Evolutionary conservation across 2,888 invertebrate genomes (phyloP).

Genomic region (Lithophane socia): DNA sequence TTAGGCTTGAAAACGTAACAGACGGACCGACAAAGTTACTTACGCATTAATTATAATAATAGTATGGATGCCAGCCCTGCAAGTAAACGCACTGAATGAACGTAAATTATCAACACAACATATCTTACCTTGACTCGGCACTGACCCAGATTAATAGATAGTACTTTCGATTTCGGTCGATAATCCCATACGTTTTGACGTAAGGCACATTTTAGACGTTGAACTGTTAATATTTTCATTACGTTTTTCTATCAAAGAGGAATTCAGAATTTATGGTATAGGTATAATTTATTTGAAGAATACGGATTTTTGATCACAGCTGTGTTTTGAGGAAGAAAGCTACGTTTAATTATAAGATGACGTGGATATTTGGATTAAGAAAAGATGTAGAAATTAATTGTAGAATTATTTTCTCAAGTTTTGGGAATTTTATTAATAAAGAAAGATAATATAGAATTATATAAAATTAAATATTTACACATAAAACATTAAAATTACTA

Average conservation of each 20-base stretch:
- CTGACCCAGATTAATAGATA: constrained; percentile 75
- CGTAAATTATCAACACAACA: constrained; percentile 55
- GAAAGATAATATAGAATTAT: no score
- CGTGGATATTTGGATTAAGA: neutral
- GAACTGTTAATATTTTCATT: neutral
- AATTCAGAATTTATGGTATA: neutral
- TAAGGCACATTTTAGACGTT: neutral
- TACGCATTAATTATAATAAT: neutral
- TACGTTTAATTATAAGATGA: neutral
- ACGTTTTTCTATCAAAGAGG: neutral
- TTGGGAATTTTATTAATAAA: no score
- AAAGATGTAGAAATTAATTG: neutral
- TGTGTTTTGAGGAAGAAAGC: neutral
- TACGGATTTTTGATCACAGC: neutral
- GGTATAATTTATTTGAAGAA: neutral
- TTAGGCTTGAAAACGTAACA: neutral
- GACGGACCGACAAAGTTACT: neutral
- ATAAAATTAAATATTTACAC: no score
- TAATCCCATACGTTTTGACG: constrained; percentile 49
- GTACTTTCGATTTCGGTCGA: constrained; percentile 75
- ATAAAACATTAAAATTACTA: no score
- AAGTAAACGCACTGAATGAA: constrained; percentile 43
- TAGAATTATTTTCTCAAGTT: no score
- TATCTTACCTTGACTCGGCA: constrained; percentile 77
- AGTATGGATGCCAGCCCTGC: constrained; percentile 41